These are phyloP conservation scores for Craterocephalus amniculus DNA, from an alignment of 2,797 vertebrate genomes.

Conservation along the genomic window DNA sequence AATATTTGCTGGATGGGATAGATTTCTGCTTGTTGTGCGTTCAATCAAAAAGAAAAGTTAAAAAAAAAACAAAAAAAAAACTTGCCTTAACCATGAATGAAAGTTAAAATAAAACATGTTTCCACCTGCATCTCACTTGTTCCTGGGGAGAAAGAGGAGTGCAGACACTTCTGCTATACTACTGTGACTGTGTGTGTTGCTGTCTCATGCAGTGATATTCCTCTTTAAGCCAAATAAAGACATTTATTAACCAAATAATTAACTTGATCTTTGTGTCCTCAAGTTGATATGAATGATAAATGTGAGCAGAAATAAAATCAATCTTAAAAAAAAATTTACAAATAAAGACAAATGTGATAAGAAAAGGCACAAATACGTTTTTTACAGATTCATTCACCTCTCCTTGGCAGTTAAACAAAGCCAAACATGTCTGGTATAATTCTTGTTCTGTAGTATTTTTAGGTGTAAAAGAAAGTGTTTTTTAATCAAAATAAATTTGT, in stretches of 20 bases:
- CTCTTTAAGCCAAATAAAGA: slow-evolving; percentile 87
- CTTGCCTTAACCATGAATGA: slow-evolving; percentile 82
- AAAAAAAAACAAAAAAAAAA: slow-evolving; percentile 47
- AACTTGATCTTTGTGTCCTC: slow-evolving; percentile 3
- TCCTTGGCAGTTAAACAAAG: too few relatives aligned
- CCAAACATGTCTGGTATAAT: too few relatives aligned
- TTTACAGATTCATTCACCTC: too few relatives aligned
- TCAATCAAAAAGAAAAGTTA: slow-evolving; percentile 49
- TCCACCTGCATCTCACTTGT: slow-evolving; percentile 69
- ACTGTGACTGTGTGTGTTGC: slow-evolving; percentile 82
- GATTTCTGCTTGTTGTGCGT: slow-evolving; percentile 81
- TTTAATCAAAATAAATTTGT: too few relatives aligned
- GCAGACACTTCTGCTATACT: slow-evolving; percentile 74
- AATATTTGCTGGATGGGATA: slow-evolving; percentile 70
- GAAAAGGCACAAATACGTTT: too few relatives aligned
- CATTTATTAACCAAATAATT: slow-evolving; percentile 83
- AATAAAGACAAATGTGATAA: too few relatives aligned
- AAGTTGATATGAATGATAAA: background rate
- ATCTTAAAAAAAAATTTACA: background rate
- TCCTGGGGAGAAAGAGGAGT: slow-evolving; percentile 62
- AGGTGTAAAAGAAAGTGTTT: too few relatives aligned
- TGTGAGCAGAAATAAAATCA: background rate
- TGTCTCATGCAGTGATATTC: slow-evolving; percentile 78
- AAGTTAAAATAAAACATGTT: slow-evolving; percentile 64
- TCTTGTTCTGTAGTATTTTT: too few relatives aligned